Percentiles rank a stretch among this genome's conserved stretches.
Conservation (phyloP, 2,113 vertebrate genomes). For the Vicugna pacos region DNA sequence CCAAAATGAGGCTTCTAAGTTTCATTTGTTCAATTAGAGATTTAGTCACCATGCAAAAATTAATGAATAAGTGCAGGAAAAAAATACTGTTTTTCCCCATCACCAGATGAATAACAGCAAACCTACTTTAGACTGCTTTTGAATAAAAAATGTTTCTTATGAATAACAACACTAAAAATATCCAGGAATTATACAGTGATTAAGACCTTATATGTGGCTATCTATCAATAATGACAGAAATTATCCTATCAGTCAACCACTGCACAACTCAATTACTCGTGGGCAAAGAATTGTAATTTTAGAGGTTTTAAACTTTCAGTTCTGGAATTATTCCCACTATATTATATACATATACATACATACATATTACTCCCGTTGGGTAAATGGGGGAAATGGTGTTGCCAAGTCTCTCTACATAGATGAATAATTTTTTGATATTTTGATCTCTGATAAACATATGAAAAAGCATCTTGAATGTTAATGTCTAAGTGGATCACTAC, state of each 20-base stretch:
- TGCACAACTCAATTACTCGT: background rate
- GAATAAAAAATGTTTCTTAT: background rate
- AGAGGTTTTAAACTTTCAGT: background rate
- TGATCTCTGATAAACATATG: background rate
- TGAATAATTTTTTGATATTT: background rate
- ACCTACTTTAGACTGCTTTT: background rate
- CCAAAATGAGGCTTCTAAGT: conserved; percentile 22
- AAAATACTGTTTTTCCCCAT: background rate
- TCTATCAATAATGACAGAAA: background rate
- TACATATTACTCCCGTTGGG: background rate
- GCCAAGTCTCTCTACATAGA: background rate
- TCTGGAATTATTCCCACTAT: background rate
- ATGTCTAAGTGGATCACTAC: background rate
- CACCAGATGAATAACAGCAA: background rate
- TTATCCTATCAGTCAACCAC: background rate
- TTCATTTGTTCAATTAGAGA: background rate
- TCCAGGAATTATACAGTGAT: background rate
- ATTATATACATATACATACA: background rate
- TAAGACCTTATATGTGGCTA: background rate
- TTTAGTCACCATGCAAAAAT: conserved; percentile 43
- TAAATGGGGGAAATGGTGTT: background rate
- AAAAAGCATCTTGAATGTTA: conserved; percentile 2
- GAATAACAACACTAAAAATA: conserved; percentile 22
- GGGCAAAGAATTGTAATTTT: background rate
- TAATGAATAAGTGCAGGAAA: background rate